These are phyloP conservation scores for Apamea anceps DNA, from an alignment of 2,888 invertebrate genomes.

Conservation along the genomic window DNA sequence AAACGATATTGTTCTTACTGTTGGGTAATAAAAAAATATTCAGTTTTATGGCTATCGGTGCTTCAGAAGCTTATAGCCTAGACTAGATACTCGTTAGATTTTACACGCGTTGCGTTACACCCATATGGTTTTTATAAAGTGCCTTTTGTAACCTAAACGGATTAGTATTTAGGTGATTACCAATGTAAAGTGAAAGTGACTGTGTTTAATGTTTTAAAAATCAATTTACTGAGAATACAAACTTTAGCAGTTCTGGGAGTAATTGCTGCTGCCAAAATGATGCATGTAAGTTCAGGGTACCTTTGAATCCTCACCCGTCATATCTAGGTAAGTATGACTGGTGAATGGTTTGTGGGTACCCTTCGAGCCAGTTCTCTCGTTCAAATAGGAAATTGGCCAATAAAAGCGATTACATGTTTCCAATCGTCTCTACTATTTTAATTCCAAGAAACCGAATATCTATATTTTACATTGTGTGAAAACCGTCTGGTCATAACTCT, in stretches of 20 bases:
- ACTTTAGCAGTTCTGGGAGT: not conserved
- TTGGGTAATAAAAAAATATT: conserved; percentile 6
- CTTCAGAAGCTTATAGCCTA: conserved; percentile 34
- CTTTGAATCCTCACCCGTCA: not conserved
- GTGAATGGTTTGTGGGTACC: too few relatives aligned
- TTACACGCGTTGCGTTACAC: conserved; percentile 30
- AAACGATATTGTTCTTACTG: not conserved
- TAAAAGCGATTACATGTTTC: not conserved
- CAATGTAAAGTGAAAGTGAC: not conserved
- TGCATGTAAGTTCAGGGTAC: not conserved
- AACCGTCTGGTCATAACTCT: not conserved
- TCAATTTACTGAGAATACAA: not conserved
- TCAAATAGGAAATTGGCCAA: not conserved
- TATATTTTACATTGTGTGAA: not conserved
- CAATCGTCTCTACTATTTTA: not conserved
- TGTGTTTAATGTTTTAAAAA: not conserved
- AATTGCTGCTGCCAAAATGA: not conserved
- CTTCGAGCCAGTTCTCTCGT: not conserved
- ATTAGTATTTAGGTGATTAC: conserved; percentile 1
- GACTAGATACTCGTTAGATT: conserved; percentile 33
- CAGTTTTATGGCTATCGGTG: conserved; percentile 18
- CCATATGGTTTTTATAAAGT: conserved; percentile 24
- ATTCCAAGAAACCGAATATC: not conserved
- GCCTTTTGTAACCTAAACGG: conserved; percentile 17
- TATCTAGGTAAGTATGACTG: too few relatives aligned